Percentiles rank a stretch among this genome's conserved stretches.
These are phyloP conservation scores for Leptodactylus fallax DNA, from an alignment of 2,797 vertebrate species.

Conservation along the genomic window DNA sequence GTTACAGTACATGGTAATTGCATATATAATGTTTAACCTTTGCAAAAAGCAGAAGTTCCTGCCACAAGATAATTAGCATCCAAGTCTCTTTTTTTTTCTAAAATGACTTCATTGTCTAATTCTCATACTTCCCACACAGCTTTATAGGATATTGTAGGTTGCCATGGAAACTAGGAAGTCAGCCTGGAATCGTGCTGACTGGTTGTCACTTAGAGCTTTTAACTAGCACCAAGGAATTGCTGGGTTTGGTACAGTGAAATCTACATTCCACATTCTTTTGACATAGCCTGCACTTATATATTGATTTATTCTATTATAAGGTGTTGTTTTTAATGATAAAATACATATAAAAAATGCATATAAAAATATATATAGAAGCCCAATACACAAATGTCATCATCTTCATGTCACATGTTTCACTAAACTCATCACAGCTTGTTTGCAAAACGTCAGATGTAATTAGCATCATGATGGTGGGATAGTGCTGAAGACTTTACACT, in stretches of 20 bases:
- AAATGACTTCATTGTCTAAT: slow-evolving; percentile 63
- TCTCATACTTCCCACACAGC: slow-evolving; percentile 63
- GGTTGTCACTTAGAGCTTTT: slow-evolving; percentile 63
- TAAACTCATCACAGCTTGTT: slow-evolving; percentile 31
- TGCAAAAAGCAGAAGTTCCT: slow-evolving; percentile 49
- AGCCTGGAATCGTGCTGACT: slow-evolving; percentile 62
- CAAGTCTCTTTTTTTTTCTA: slow-evolving; percentile 32
- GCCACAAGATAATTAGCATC: slow-evolving; percentile 58
- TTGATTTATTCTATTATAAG: slow-evolving; percentile 12
- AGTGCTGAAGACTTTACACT: slow-evolving; percentile 15
- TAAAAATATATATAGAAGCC: not conserved
- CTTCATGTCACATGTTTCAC: slow-evolving; percentile 30
- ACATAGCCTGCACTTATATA: not conserved
- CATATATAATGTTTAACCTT: slow-evolving; percentile 47
- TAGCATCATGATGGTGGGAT: slow-evolving; percentile 33
- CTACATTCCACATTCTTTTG: slow-evolving; percentile 11
- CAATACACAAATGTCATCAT: slow-evolving; percentile 15
- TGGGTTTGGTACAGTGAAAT: slow-evolving; percentile 33
- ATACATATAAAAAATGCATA: too few relatives aligned
- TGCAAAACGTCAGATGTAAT: slow-evolving; percentile 38
- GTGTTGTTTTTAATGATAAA: not conserved
- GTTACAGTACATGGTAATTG: slow-evolving; percentile 39
- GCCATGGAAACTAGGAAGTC: slow-evolving; percentile 64
- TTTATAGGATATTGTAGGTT: slow-evolving; percentile 60
- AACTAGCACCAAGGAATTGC: slow-evolving; percentile 55